phyloP scores from a whole-genome alignment of 2,888 invertebrate genomes.

The Ophion ellenae region DNA sequence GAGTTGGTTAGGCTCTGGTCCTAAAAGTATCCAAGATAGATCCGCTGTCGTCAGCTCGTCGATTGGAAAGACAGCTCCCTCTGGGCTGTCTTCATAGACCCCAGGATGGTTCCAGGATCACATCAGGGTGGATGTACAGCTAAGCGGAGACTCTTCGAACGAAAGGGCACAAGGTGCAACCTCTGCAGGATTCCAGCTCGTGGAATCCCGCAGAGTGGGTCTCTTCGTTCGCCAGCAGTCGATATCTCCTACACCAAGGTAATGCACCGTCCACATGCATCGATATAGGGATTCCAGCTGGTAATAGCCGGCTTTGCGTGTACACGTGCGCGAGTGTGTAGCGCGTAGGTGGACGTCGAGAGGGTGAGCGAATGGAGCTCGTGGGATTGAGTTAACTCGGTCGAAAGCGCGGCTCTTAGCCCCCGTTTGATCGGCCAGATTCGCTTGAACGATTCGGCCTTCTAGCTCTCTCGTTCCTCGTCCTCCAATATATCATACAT shows the following conservation, averaged over 20 bases:
- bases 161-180: slow-evolving; percentile 4
- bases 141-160: background rate
- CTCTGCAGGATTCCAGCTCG: background rate
- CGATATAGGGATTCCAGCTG: slow-evolving; percentile 1
- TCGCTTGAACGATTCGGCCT: slow-evolving; percentile 81
- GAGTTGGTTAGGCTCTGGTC: background rate
- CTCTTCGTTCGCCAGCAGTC: slow-evolving; percentile 9
- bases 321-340: slow-evolving; percentile 16
- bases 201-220: background rate
- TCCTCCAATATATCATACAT: slow-evolving; percentile 19
- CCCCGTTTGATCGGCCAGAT: slow-evolving; percentile 84
- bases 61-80: slow-evolving; percentile 77
- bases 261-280: background rate
- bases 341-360: slow-evolving; percentile 49
- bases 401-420: slow-evolving; percentile 83
- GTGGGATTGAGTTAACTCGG: slow-evolving; percentile 82
- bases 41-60: slow-evolving; percentile 80
- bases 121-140: slow-evolving; percentile 40
- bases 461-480: slow-evolving; percentile 55
- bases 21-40: slow-evolving; percentile 72
- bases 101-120: slow-evolving; percentile 47
- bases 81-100: slow-evolving; percentile 44
- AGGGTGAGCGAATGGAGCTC: slow-evolving; percentile 58
- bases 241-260: background rate
- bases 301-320: slow-evolving; percentile 34